Percentiles rank a stretch among this genome's conserved stretches.
Conservation (phyloP, 23 tunicate species). For the Corella eumyota region DNA sequence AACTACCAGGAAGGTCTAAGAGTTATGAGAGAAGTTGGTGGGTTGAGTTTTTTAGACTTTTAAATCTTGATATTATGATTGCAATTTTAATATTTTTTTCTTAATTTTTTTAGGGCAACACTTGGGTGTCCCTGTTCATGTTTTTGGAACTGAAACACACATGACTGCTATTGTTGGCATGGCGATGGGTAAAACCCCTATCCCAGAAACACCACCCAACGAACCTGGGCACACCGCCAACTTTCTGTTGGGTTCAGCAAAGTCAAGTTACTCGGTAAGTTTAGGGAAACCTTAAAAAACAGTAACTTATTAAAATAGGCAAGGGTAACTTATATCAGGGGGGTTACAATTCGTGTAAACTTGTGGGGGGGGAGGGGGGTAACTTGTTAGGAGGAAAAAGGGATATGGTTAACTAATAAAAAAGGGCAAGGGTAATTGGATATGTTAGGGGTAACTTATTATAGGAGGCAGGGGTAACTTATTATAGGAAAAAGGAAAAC, state of each 20-base stretch:
- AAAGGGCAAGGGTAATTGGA: no score
- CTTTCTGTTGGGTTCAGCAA: conserved; percentile 74
- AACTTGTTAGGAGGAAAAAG: no score
- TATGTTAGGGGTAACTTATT: no score
- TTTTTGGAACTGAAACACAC: conserved; percentile 99
- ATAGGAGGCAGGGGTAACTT: no score
- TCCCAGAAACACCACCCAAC: conserved; percentile 53
- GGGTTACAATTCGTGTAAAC: no score
- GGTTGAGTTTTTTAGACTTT: neutral
- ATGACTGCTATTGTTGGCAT: conserved; percentile 99
- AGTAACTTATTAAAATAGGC: neutral
- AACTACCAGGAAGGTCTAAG: conserved; percentile 97
- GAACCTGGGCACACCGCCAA: conserved; percentile 94
- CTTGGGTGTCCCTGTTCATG: conserved; percentile 92
- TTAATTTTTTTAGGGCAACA: conserved; percentile 29
- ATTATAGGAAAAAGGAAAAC: no score
- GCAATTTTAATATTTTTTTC: neutral
- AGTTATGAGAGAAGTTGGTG: conserved; percentile 97
- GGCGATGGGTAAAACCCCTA: conserved; percentile 89
- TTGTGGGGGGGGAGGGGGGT: no score
- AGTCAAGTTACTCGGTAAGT: conserved; percentile 32
- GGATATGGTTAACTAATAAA: no score
- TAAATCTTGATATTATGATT: no score
- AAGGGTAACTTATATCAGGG: neutral
- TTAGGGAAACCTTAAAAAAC: no score